Percentiles rank a stretch among this genome's conserved stretches.
These are phyloP conservation scores for Ascidia mentula DNA, from an alignment of 23 tunicate species.

Conservation along the genomic window DNA sequence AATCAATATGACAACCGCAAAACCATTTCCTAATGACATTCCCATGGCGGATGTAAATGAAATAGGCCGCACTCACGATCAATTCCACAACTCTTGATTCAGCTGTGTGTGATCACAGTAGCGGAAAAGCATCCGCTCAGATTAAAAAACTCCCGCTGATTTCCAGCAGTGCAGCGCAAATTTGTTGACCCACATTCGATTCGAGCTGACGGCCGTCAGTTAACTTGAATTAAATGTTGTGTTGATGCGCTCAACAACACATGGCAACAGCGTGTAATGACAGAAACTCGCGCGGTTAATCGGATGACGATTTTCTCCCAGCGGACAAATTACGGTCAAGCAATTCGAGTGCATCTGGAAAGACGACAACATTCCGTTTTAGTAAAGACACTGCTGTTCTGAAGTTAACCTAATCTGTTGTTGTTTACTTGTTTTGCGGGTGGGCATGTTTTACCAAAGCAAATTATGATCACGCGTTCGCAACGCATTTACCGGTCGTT, in stretches of 20 bases:
- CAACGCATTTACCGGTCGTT: background rate
- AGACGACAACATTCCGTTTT: background rate
- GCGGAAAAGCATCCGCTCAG: background rate
- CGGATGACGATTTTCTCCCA: background rate
- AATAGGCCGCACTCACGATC: too few relatives aligned
- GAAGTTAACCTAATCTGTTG: background rate
- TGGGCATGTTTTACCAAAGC: too few relatives aligned
- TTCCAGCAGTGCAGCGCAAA: background rate
- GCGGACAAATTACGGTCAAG: background rate
- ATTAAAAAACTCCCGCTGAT: constrained; percentile 1
- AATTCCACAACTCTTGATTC: too few relatives aligned
- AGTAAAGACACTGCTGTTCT: background rate
- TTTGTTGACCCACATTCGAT: background rate
- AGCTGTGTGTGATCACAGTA: too few relatives aligned
- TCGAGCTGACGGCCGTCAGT: too few relatives aligned
- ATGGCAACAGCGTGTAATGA: background rate
- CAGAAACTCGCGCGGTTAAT: background rate
- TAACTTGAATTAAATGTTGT: too few relatives aligned
- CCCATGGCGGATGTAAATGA: too few relatives aligned
- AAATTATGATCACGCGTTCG: background rate
- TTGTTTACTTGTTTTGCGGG: background rate
- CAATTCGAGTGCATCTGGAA: background rate
- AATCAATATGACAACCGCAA: background rate
- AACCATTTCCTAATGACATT: background rate
- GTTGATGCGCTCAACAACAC: background rate